Evolutionary conservation across 2,113 vertebrate species (phyloP).

Genomic region (Gasterosteus nipponicus): DNA sequence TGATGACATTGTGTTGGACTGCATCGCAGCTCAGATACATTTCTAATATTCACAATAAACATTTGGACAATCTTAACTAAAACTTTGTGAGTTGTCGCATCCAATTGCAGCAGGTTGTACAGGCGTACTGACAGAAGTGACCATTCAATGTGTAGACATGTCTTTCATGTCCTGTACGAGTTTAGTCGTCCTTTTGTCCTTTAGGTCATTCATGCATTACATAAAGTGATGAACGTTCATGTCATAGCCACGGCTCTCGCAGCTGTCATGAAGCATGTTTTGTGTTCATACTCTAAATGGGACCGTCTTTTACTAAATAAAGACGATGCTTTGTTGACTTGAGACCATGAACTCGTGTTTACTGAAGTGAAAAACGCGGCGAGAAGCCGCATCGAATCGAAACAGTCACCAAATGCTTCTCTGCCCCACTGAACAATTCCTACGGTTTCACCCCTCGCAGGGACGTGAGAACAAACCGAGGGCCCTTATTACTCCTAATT

Average conservation of each 20-base stretch:
- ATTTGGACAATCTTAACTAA: not conserved
- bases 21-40: not conserved
- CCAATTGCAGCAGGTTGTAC: not conserved
- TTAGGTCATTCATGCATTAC: too few species aligned
- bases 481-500: slow-evolving; percentile 63
- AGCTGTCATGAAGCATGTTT: not conserved
- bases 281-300: not conserved
- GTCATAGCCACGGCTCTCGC: not conserved
- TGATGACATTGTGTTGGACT: not conserved
- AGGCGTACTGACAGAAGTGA: not conserved
- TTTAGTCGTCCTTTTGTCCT: too few species aligned
- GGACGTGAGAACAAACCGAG: slow-evolving; percentile 56
- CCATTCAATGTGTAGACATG: too few species aligned
- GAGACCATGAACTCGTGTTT: not conserved
- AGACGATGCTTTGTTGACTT: not conserved
- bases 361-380: not conserved
- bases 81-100: not conserved
- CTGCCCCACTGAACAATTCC: slow-evolving; percentile 56
- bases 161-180: too few species aligned
- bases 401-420: slow-evolving; percentile 23
- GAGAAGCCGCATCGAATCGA: slow-evolving; percentile 7
- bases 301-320: not conserved
- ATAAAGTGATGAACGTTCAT: too few species aligned
- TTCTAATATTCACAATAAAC: not conserved
- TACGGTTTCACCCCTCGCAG: slow-evolving; percentile 1